phyloP scores from a whole-genome alignment of 2,113 vertebrate genomes.

The Poecilia latipinna region DNA sequence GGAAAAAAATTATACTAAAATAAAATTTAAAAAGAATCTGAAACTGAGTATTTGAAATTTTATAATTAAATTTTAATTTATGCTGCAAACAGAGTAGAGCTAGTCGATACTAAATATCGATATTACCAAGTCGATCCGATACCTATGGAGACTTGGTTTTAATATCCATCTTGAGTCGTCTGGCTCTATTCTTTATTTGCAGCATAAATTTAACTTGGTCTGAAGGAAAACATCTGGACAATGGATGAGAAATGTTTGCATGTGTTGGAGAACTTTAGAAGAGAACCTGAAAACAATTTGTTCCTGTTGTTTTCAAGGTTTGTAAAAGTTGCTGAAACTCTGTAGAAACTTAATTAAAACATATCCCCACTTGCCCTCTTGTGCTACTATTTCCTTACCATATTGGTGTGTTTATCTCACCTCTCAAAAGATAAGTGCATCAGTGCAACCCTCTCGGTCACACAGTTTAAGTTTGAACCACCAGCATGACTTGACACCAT shows the following conservation, averaged over 20 bases:
- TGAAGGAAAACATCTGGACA: neutral
- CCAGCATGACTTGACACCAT: no score
- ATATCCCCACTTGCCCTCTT: neutral
- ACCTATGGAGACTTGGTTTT: no score
- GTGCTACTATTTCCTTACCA: neutral
- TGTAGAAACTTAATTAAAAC: neutral
- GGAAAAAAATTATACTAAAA: no score
- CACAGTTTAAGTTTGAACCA: neutral
- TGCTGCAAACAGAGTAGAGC: no score
- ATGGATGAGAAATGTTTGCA: neutral
- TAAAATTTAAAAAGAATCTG: no score
- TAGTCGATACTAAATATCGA: no score
- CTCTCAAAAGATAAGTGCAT: neutral
- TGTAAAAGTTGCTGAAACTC: neutral
- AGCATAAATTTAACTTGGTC: neutral
- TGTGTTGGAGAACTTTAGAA: no score
- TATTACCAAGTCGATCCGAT: no score
- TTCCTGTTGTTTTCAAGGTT: neutral
- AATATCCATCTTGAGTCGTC: no score
- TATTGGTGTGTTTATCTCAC: neutral
- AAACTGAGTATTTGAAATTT: no score
- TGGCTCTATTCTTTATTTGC: neutral
- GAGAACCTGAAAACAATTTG: neutral
- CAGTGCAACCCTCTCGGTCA: no score
- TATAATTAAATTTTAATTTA: no score